phyloP scores from a whole-genome alignment of 2,113 vertebrate species.

The Irena cyanogastra region DNA sequence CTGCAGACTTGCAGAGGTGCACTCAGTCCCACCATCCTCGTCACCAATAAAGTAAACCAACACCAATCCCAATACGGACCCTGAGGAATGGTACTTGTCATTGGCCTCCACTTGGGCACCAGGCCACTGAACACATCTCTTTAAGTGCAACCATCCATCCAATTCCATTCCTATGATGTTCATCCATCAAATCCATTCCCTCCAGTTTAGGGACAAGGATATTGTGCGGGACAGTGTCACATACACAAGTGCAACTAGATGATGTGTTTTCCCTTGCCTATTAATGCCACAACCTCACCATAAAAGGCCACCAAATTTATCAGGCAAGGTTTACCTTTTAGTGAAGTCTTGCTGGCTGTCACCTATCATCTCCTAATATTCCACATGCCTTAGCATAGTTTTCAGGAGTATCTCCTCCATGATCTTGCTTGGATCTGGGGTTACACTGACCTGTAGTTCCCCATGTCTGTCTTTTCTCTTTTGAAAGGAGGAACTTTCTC shows the following conservation, averaged over 20 bases:
- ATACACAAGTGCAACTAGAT: too few relatives aligned
- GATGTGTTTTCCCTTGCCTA: not conserved
- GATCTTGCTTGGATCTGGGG: not conserved
- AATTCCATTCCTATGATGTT: not conserved
- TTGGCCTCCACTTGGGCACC: too few relatives aligned
- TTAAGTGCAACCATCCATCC: too few relatives aligned
- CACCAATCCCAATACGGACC: too few relatives aligned
- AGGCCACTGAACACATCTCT: not conserved
- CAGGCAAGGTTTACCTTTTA: not conserved
- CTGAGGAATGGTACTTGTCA: not conserved
- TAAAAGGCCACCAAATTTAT: not conserved
- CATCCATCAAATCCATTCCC: not conserved
- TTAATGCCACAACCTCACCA: too few relatives aligned
- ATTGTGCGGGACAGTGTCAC: not conserved
- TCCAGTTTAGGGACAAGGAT: not conserved
- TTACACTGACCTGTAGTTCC: not conserved
- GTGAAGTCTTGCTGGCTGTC: not conserved
- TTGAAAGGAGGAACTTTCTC: slow-evolving; percentile 65
- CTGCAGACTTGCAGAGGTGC: not conserved
- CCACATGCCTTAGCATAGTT: not conserved
- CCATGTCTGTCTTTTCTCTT: not conserved
- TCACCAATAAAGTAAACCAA: not conserved
- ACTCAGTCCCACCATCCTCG: not conserved
- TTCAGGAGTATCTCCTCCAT: not conserved
- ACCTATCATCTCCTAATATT: not conserved